These are phyloP conservation scores for Cyprinella venusta DNA, from an alignment of 2,797 vertebrate genomes.

Conservation along the genomic window DNA sequence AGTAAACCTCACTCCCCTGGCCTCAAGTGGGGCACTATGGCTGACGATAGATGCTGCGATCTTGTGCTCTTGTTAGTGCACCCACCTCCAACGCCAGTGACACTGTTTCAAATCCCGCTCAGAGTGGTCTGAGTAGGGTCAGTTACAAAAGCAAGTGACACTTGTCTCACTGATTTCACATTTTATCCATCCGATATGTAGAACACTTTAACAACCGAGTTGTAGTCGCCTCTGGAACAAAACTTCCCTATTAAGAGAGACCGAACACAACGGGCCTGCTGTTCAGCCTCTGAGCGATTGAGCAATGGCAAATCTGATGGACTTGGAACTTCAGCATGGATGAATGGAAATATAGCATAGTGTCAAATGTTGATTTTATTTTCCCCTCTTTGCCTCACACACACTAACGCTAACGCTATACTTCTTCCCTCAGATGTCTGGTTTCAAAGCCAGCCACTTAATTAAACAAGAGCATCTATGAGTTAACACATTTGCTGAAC, in stretches of 20 bases:
- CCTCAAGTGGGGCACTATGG: not conserved
- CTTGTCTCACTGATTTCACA: not conserved
- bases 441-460: conserved; percentile 7
- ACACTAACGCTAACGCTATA: not conserved
- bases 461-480: conserved; percentile 25
- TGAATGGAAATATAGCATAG: conserved; percentile 45
- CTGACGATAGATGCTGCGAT: not conserved
- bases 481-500: not conserved
- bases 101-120: not conserved
- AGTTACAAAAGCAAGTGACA: not conserved
- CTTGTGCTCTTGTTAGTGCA: too few species aligned
- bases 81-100: not conserved
- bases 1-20: not conserved
- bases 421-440: not conserved
- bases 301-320: conserved; percentile 37
- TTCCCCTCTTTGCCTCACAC: not conserved
- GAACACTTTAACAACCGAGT: conserved; percentile 35
- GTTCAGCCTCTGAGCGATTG: conserved; percentile 60
- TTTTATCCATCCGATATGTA: conserved; percentile 51
- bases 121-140: not conserved
- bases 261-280: conserved; percentile 56
- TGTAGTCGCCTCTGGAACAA: conserved; percentile 59
- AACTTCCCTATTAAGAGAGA: conserved; percentile 64
- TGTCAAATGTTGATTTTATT: conserved; percentile 34
- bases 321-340: conserved; percentile 3